Evolutionary conservation across 2,888 invertebrate genomes (phyloP).

Genomic region (Leuctra nigra): DNA sequence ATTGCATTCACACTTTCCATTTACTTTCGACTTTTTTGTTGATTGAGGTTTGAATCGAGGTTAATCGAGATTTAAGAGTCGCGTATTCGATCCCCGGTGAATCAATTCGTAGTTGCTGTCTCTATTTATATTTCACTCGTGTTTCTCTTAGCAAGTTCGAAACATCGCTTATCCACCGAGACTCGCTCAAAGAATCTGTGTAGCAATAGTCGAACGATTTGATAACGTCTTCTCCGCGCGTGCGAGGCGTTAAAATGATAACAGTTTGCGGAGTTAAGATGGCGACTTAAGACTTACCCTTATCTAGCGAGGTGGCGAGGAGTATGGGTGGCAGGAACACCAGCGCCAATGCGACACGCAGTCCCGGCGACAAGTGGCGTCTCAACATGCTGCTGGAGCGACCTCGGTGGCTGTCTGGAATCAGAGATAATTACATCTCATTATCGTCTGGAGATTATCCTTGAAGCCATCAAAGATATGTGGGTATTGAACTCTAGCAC

Average conservation of each 20-base stretch:
- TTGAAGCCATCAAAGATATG: no score
- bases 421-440: no score
- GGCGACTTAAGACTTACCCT: conserved; percentile 39
- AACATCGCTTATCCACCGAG: neutral
- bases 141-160: no score
- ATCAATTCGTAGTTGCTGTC: neutral
- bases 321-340: conserved; percentile 41
- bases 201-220: neutral
- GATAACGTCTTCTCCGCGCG: neutral
- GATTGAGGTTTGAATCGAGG: no score
- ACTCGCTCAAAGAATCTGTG: neutral
- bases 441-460: no score
- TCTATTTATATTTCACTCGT: neutral
- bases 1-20: no score
- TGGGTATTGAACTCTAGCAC: no score
- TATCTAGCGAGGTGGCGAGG: conserved; percentile 42
- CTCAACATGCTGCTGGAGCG: neutral
- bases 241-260: no score
- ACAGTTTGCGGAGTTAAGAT: no score
- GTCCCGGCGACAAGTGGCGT: conserved; percentile 13
- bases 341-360: conserved; percentile 27
- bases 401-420: conserved; percentile 2
- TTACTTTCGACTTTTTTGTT: no score
- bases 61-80: neutral
- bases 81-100: neutral